phyloP scores from a whole-genome alignment of 2,113 vertebrate genomes.

The Thalassarche chlororhynchos region DNA sequence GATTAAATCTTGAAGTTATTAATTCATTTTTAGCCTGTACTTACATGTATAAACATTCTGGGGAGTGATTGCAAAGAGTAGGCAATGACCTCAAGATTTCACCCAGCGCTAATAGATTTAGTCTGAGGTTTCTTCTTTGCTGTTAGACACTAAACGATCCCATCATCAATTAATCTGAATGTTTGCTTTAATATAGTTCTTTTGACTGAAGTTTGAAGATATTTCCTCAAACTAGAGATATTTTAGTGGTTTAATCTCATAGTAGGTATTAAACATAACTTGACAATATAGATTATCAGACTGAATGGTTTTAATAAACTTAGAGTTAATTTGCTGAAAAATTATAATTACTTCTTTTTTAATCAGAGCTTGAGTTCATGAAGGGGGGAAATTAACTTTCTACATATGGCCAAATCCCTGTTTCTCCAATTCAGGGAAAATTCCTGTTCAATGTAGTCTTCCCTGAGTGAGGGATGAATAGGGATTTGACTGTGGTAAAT shows the following conservation, averaged over 20 bases:
- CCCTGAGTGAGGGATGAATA: neutral
- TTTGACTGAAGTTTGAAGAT: neutral
- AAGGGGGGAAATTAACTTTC: neutral
- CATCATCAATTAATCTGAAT: neutral
- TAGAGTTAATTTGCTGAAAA: neutral
- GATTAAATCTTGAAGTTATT: neutral
- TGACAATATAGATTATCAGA: neutral
- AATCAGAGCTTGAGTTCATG: neutral
- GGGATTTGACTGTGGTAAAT: neutral
- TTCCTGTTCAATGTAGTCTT: neutral
- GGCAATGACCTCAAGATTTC: neutral
- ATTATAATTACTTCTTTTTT: neutral
- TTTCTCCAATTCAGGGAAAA: neutral
- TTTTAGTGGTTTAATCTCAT: neutral
- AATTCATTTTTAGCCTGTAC: neutral
- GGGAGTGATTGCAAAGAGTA: neutral
- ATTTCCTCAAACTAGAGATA: neutral
- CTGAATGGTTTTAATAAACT: neutral
- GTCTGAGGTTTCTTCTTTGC: neutral
- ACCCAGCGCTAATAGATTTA: neutral
- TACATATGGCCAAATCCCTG: neutral
- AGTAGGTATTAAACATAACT: neutral
- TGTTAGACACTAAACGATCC: neutral
- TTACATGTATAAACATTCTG: neutral
- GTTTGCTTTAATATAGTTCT: neutral